Base-by-base conservation (phyloP, 2,797 vertebrate species). In the Sebastes vulpes region DNA sequence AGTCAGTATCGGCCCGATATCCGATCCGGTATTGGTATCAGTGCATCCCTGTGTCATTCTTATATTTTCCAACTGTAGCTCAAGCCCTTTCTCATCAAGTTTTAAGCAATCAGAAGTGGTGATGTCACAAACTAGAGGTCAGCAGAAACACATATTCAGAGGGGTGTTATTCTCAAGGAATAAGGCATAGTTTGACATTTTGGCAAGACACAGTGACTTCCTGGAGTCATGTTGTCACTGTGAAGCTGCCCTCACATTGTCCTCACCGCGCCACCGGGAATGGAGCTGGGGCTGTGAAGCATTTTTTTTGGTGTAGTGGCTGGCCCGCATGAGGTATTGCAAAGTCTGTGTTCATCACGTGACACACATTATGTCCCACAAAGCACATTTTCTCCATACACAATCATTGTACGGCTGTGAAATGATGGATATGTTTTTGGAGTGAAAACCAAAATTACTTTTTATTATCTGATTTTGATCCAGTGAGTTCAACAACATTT, bases 61-160 rank as follows among this genome's bases (percentile, higher is more conserved):
- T 53, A n/a, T 59, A 72, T 77, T 64, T 78, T 48, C 53, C 79
- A 74, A 63, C 50, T 60, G 58, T 8, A 57, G 61, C 12, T 82
- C 18, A 32, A 20, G n/a, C 26, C 57, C 9, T 59, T 31, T 31
- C 28, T 29, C 25, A 58, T 18, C 32, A 52, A 21, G 60, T 72
- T 42, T 52, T 50, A 68, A n/a, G 54, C 26, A 32, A 21, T 20
- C 28, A 54, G 48, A 21, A 31, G 46, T 50, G 3, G 58, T 23
- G 61, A n/a, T 6, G 14, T 46, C 38, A 23, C 23, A 46, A 18
- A 46, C 42, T 7, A 46, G 42, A 21, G 50, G n/a, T 52, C 25
- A 57, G 25, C 25, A 28, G 54, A 57, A 57, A 28, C 14, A 16
- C 16, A 25, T 57, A 26, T 56, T 56, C 25, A 57, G 14, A 16